phyloP scores from a whole-genome alignment of 2,113 vertebrate genomes.

The Salminus brasiliensis region DNA sequence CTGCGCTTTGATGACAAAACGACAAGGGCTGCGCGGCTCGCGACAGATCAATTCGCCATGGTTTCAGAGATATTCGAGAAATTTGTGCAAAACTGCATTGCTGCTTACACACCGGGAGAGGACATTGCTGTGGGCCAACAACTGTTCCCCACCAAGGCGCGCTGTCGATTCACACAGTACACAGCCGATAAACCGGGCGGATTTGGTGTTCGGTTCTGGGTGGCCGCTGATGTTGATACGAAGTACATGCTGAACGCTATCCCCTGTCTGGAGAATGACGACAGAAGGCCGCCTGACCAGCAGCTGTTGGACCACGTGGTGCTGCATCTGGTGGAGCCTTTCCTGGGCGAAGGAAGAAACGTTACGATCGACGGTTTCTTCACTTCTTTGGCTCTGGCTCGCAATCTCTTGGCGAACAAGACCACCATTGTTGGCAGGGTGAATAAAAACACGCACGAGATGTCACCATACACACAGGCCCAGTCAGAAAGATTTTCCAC shows the following conservation, averaged over 20 bases:
- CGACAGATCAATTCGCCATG: slow-evolving; percentile 21
- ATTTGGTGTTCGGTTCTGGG: slow-evolving; percentile 45
- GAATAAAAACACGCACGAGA: background rate
- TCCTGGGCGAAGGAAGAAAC: slow-evolving; percentile 36
- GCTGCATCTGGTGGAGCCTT: slow-evolving; percentile 17
- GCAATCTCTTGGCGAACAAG: background rate
- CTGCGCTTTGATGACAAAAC: slow-evolving; percentile 34
- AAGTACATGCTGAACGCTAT: slow-evolving; percentile 25
- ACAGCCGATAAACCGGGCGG: slow-evolving; percentile 25
- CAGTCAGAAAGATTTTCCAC: background rate
- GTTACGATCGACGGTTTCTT: slow-evolving; percentile 2
- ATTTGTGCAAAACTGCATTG: slow-evolving; percentile 37
- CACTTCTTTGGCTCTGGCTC: slow-evolving; percentile 15
- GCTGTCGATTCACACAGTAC: slow-evolving; percentile 41
- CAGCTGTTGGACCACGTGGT: slow-evolving; percentile 3
- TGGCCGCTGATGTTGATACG: slow-evolving; percentile 22
- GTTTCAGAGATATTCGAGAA: slow-evolving; percentile 13
- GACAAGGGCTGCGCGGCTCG: background rate
- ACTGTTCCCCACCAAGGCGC: slow-evolving; percentile 44
- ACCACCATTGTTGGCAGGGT: background rate
- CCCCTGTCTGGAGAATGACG: slow-evolving; percentile 36
- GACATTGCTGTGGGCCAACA: slow-evolving; percentile 49
- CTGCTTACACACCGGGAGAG: slow-evolving; percentile 25
- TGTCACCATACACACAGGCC: background rate
- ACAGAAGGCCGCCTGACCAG: background rate